Evolutionary conservation across 1,140 invertebrate species (phyloP).

Genomic region (Drosophila tsacasi): DNA sequence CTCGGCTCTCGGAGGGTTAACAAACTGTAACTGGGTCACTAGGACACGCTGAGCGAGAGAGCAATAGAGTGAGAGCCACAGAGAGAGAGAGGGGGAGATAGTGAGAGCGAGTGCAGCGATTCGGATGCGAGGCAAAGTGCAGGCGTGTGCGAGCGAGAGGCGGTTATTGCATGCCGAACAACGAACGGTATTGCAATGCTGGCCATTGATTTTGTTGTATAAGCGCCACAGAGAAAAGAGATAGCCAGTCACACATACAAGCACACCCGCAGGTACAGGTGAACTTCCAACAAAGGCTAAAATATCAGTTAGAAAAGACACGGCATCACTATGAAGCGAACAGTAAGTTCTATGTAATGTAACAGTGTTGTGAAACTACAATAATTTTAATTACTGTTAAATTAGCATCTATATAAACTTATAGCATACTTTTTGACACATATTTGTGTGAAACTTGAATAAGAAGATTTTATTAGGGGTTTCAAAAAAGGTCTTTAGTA

Average conservation of each 20-base stretch:
- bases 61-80: constrained; percentile 9
- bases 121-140: constrained; percentile 9
- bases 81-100: constrained; percentile 7
- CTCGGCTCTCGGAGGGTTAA: constrained; percentile 68
- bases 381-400: neutral
- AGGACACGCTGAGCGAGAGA: constrained; percentile 66
- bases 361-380: neutral
- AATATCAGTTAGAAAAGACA: neutral
- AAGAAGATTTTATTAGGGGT: no score
- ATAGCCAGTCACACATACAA: constrained; percentile 23
- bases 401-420: neutral
- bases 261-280: constrained; percentile 13
- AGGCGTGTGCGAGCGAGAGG: constrained; percentile 13
- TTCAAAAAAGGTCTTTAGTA: neutral
- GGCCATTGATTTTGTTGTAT: constrained; percentile 81
- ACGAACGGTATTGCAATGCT: constrained; percentile 66
- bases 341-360: neutral
- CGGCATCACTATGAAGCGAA: neutral
- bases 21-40: constrained; percentile 84
- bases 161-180: constrained; percentile 31
- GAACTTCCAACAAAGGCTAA: neutral
- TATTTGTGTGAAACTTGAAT: no score
- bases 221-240: constrained; percentile 44
- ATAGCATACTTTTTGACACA: neutral
- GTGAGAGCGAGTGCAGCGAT: neutral